phyloP scores from a whole-genome alignment of 2,113 vertebrate species.

The Propithecus coquereli region DNA sequence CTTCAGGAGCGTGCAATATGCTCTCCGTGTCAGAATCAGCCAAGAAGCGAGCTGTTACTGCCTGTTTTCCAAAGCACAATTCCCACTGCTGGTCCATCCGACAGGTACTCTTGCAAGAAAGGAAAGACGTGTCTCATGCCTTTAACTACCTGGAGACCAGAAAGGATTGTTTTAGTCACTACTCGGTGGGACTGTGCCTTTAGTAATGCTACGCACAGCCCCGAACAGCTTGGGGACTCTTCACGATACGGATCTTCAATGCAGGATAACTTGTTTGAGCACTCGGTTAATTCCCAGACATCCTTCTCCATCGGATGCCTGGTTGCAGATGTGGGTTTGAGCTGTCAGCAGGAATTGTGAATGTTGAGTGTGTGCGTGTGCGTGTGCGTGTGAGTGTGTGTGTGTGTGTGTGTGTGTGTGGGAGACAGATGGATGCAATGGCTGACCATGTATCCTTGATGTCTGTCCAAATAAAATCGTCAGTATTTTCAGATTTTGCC shows the following conservation, averaged over 20 bases:
- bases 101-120: not conserved
- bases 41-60: not conserved
- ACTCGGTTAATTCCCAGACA: not conserved
- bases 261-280: not conserved
- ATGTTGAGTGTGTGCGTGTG: not conserved
- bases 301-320: not conserved
- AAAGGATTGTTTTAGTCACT: not conserved
- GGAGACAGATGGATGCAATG: not conserved
- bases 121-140: not conserved
- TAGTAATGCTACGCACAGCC: not conserved
- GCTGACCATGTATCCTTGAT: not conserved
- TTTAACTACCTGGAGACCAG: not conserved
- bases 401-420: not conserved
- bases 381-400: not conserved
- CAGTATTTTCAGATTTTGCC: not conserved
- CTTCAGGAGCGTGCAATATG: not conserved
- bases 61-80: not conserved
- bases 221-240: not conserved
- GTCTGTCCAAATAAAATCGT: constrained; percentile 6
- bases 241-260: not conserved
- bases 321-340: not conserved
- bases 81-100: not conserved
- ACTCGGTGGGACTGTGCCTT: not conserved
- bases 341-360: not conserved
- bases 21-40: not conserved